Conservation (phyloP, 2,888 invertebrate genomes). For the Drosophila dives region DNA sequence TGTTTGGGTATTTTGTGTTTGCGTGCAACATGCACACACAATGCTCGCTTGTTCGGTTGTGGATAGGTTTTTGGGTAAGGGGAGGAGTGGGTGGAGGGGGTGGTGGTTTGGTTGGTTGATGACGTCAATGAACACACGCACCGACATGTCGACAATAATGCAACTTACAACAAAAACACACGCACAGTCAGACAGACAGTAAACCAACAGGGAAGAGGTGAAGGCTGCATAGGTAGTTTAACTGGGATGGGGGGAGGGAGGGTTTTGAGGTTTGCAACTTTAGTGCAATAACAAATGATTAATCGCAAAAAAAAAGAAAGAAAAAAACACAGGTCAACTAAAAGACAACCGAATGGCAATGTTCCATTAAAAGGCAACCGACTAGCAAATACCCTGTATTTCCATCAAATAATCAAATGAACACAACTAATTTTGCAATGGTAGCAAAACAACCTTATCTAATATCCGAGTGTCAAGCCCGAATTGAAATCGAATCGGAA, state of each 20-base stretch:
- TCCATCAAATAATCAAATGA: not conserved
- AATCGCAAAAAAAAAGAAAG: conserved; percentile 29
- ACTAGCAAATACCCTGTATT: not conserved
- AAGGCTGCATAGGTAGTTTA: not conserved
- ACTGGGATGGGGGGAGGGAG: not conserved
- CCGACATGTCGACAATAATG: conserved; percentile 57
- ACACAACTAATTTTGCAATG: not conserved
- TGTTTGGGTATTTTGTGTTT: conserved; percentile 62
- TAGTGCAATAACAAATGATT: conserved; percentile 66
- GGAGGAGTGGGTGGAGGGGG: not conserved
- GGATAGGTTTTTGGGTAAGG: not conserved
- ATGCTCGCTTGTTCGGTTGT: conserved; percentile 2
- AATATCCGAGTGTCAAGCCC: not conserved
- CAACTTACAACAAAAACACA: conserved; percentile 40
- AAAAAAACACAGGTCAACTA: not conserved
- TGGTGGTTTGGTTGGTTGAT: conserved; percentile 27
- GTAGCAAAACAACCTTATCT: not conserved
- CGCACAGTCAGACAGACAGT: conserved; percentile 8
- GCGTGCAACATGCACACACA: conserved; percentile 75
- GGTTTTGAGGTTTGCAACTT: conserved; percentile 31
- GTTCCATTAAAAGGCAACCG: too few relatives aligned
- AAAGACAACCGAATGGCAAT: conserved; percentile 11
- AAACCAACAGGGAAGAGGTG: not conserved
- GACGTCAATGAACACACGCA: conserved; percentile 76
- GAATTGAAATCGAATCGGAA: not conserved